Conservation (phyloP, 1,140 invertebrate genomes). For the Ctenoplectra terminalis region DNA sequence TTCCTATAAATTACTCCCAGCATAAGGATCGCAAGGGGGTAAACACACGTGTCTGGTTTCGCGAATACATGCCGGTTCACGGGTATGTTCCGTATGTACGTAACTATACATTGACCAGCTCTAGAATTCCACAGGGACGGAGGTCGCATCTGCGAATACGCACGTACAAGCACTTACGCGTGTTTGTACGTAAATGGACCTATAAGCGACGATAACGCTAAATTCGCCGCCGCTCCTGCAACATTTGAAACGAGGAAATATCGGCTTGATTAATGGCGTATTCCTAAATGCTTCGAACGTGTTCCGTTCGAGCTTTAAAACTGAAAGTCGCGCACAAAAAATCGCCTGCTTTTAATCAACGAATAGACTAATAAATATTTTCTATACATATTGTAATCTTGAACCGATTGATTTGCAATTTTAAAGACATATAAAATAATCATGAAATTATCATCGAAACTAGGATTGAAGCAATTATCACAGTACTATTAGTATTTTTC, state of each 20-base stretch:
- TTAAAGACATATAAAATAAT: no score
- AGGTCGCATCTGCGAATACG: slow-evolving; percentile 52
- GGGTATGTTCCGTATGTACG: not conserved
- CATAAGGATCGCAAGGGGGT: slow-evolving; percentile 19
- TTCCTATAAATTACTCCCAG: slow-evolving; percentile 14
- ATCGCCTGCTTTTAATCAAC: no score
- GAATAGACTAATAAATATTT: no score
- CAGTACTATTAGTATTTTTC: no score
- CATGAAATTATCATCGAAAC: no score
- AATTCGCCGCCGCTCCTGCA: slow-evolving; percentile 37
- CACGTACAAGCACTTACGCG: slow-evolving; percentile 59
- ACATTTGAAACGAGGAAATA: slow-evolving; percentile 50
- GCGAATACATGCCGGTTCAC: not conserved
- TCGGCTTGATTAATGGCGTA: slow-evolving; percentile 15
- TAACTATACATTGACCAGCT: slow-evolving; percentile 30
- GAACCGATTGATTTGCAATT: no score
- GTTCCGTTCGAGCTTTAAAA: no score
- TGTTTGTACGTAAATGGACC: slow-evolving; percentile 50
- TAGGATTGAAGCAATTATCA: no score
- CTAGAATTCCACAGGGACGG: slow-evolving; percentile 44
- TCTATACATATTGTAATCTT: no score
- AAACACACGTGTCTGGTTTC: slow-evolving; percentile 41
- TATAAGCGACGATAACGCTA: slow-evolving; percentile 56
- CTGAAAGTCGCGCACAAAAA: not conserved
- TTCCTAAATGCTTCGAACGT: slow-evolving; percentile 3